Percentiles rank a stretch among this genome's conserved stretches.
phyloP scores from a whole-genome alignment of 2,113 vertebrate genomes.

The Neotoma lepida region DNA sequence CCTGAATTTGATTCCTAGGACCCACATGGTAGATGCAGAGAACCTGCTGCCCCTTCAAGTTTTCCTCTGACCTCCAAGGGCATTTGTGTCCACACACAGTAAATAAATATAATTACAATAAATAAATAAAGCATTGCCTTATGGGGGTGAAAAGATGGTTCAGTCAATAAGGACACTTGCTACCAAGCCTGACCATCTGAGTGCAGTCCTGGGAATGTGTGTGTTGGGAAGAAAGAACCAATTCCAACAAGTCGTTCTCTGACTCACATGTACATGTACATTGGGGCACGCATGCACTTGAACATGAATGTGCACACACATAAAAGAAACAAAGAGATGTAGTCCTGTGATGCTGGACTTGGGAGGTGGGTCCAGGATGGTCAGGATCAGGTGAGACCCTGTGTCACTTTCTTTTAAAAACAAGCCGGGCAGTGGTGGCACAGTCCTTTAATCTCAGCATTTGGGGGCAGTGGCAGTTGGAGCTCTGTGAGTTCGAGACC shows the following conservation, averaged over 20 bases:
- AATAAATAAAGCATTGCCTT: background rate
- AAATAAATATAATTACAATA: background rate
- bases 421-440: background rate
- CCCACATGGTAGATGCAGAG: background rate
- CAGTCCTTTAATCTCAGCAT: background rate
- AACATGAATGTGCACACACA: background rate
- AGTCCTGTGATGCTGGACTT: background rate
- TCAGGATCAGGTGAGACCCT: background rate
- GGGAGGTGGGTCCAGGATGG: background rate
- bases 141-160: background rate
- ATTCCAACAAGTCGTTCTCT: background rate
- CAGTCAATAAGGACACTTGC: background rate
- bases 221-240: background rate
- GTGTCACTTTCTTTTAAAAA: background rate
- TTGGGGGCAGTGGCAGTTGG: background rate
- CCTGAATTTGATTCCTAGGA: background rate
- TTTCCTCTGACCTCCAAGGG: too few species aligned
- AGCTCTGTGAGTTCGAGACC: background rate
- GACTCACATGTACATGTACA: background rate
- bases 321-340: background rate
- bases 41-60: background rate
- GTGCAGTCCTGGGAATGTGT: background rate
- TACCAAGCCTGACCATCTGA: background rate
- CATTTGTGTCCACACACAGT: background rate
- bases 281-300: background rate